phyloP scores from a whole-genome alignment of 1,140 invertebrate species.

The Littorina saxatilis region DNA sequence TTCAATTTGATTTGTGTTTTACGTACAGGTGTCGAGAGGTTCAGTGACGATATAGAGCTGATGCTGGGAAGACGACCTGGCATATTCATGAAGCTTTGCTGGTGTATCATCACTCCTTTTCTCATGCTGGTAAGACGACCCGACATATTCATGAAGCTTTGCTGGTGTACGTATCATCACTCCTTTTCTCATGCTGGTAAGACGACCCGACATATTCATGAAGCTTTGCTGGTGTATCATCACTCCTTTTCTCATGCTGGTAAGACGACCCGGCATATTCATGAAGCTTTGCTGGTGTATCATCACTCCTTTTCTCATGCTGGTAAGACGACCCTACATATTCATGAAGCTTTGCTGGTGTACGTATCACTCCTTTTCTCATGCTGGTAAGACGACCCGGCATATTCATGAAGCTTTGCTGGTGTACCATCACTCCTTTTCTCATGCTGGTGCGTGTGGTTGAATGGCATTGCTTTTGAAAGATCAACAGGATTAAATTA shows the following conservation, averaged over 20 bases:
- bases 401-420: too few relatives aligned
- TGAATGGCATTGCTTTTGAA: too few relatives aligned
- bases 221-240: conserved; percentile 87
- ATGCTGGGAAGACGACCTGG: conserved; percentile 63
- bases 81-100: conserved; percentile 83
- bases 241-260: conserved; percentile 84
- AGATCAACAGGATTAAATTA: too few relatives aligned
- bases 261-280: too few relatives aligned
- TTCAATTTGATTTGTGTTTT: too few relatives aligned
- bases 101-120: conserved; percentile 86
- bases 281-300: conserved; percentile 13
- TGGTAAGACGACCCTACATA: too few relatives aligned
- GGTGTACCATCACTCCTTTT: too few relatives aligned
- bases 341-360: not conserved
- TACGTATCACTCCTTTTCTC: not conserved
- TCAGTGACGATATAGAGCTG: conserved; percentile 62
- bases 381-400: conserved; percentile 18
- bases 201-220: conserved; percentile 77
- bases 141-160: not conserved
- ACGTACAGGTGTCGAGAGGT: conserved; percentile 57
- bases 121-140: conserved; percentile 80
- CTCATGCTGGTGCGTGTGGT: too few relatives aligned
- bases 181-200: too few relatives aligned
- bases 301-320: not conserved
- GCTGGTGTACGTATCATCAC: too few relatives aligned